Conservation (phyloP, 2,113 vertebrate species). For the Aegithalos caudatus region DNA sequence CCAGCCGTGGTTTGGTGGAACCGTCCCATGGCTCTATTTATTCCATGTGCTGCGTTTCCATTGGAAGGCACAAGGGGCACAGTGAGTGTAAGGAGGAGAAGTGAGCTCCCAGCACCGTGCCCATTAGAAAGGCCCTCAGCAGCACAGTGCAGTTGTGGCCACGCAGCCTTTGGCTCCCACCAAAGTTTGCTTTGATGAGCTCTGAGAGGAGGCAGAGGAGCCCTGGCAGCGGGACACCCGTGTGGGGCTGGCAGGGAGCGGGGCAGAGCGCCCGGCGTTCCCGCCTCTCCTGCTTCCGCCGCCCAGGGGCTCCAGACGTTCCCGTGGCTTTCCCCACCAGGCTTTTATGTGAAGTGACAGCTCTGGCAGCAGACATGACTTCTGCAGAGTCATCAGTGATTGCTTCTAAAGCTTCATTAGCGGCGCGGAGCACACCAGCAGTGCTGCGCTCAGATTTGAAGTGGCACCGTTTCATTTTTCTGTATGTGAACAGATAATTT, state of each 20-base stretch:
- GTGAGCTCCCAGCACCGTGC: neutral
- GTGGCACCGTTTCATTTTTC: neutral
- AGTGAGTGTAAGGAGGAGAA: neutral
- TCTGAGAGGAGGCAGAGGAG: neutral
- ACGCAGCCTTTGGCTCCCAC: neutral
- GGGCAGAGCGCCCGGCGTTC: neutral
- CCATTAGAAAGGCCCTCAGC: neutral
- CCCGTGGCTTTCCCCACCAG: constrained; percentile 26
- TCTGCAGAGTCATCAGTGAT: constrained; percentile 28
- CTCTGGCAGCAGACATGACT: constrained; percentile 35
- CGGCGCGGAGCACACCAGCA: neutral
- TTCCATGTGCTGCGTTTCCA: neutral
- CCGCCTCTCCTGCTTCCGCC: neutral
- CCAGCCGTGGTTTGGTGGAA: accelerated
- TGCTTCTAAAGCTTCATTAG: constrained; percentile 53
- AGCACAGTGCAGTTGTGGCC: neutral
- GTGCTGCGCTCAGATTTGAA: neutral
- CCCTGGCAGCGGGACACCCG: neutral
- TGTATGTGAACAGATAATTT: neutral
- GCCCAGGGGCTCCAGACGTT: neutral
- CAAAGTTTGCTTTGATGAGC: neutral
- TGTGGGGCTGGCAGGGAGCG: constrained; percentile 1
- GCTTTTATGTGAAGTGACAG: constrained; percentile 50
- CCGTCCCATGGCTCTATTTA: neutral
- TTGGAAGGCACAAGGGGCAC: neutral